Conservation (phyloP, 2,888 invertebrate genomes). For the Ecdyonurus torrentis region DNA sequence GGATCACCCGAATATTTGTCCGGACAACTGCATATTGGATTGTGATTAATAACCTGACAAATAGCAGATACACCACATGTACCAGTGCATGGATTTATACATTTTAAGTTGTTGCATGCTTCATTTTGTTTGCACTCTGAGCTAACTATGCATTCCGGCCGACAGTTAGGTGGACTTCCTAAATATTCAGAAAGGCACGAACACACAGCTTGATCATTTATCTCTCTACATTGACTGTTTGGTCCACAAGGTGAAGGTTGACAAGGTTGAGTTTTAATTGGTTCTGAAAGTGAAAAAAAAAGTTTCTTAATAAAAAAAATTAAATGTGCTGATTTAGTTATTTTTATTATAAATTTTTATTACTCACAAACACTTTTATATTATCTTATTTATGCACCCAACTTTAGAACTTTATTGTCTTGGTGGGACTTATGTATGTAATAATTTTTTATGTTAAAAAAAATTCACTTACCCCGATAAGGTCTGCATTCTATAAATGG, state of each 20-base stretch:
- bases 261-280: constrained; percentile 40
- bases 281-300: constrained; percentile 25
- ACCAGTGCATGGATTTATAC: constrained; percentile 60
- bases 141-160: constrained; percentile 61
- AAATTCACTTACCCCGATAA: constrained; percentile 5
- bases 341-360: not conserved
- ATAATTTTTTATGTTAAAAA: too few species aligned
- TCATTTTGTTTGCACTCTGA: constrained; percentile 55
- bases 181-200: constrained; percentile 52
- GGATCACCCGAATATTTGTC: constrained; percentile 55
- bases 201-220: constrained; percentile 57
- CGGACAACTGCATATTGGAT: constrained; percentile 60
- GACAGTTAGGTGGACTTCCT: constrained; percentile 59
- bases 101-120: constrained; percentile 66
- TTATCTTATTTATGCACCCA: too few species aligned
- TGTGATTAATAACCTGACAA: constrained; percentile 60
- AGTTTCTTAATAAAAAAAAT: too few species aligned
- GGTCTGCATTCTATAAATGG: constrained; percentile 32
- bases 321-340: too few species aligned
- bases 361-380: too few species aligned
- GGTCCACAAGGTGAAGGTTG: constrained; percentile 57
- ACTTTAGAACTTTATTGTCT: too few species aligned
- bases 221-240: constrained; percentile 54
- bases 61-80: constrained; percentile 53
- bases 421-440: too few species aligned